Conservation (phyloP, 2,888 invertebrate genomes). For the Linhomoeus sp. region DNA sequence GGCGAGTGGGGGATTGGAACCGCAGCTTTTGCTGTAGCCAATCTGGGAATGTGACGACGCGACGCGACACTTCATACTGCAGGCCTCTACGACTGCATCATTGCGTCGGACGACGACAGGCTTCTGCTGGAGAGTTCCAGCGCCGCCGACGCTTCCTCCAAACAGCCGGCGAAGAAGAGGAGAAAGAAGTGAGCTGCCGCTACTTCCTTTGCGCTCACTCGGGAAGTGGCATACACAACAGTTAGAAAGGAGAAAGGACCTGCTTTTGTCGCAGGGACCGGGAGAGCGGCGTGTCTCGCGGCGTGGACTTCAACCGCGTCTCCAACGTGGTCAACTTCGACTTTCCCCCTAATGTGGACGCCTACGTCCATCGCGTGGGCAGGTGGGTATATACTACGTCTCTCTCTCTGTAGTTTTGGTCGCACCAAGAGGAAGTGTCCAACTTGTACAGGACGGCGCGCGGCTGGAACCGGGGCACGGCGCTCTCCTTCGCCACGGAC, state of each 20-base stretch:
- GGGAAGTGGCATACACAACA: too few species aligned
- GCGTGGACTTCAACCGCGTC: slow-evolving; percentile 93
- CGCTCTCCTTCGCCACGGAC: slow-evolving; percentile 58
- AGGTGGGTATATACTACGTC: slow-evolving; percentile 28
- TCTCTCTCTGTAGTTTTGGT: background rate
- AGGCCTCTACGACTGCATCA: slow-evolving; percentile 49
- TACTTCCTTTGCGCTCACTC: too few species aligned
- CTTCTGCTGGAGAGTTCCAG: slow-evolving; percentile 28
- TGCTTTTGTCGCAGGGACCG: slow-evolving; percentile 31
- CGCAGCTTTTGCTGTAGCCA: too few species aligned
- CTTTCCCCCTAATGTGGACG: slow-evolving; percentile 66
- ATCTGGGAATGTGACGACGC: too few species aligned
- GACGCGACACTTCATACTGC: too few species aligned
- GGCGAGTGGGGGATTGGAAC: slow-evolving; percentile 38
- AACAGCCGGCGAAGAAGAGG: too few species aligned
- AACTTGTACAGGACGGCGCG: background rate
- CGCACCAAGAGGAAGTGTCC: too few species aligned
- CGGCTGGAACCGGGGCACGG: slow-evolving; percentile 35
- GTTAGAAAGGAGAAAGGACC: too few species aligned
- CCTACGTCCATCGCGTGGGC: slow-evolving; percentile 89
- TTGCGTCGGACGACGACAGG: slow-evolving; percentile 84
- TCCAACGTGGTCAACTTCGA: slow-evolving; percentile 97
- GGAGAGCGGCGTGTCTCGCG: slow-evolving; percentile 84
- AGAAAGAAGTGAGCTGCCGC: too few species aligned
- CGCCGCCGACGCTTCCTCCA: slow-evolving; percentile 1